Percentiles rank a stretch among this genome's conserved stretches.
phyloP scores from a whole-genome alignment of 2,888 invertebrate species.

The Yponomeuta evonymella region DNA sequence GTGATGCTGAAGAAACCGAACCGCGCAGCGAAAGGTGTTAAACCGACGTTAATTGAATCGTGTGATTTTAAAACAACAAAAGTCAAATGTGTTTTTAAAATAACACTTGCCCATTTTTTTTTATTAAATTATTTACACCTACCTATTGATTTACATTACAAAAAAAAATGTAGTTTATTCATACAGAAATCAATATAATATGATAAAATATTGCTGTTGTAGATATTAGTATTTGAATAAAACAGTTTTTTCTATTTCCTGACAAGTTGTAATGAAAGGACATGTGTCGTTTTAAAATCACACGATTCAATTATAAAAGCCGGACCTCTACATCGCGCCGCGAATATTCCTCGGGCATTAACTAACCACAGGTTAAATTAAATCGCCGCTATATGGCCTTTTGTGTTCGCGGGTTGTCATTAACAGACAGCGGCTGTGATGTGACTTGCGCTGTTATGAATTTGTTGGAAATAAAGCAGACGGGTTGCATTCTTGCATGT shows the following conservation, averaged over 20 bases:
- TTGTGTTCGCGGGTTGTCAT: constrained; percentile 21
- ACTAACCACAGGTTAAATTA: constrained; percentile 22
- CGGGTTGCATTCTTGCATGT: not conserved
- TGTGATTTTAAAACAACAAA: too few relatives aligned
- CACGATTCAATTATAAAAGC: not conserved
- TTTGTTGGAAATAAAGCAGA: constrained; percentile 19
- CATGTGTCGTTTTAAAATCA: too few relatives aligned
- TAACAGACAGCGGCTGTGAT: constrained; percentile 17
- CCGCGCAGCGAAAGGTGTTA: not conserved
- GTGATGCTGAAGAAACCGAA: not conserved
- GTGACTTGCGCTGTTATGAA: constrained; percentile 13
- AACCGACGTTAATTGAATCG: not conserved
- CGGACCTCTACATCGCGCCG: not conserved
- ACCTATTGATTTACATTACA: too few relatives aligned
- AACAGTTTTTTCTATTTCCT: too few relatives aligned
- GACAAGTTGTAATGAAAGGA: too few relatives aligned
- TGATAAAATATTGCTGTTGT: too few relatives aligned
- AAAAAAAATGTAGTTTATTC: too few relatives aligned
- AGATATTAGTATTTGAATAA: too few relatives aligned
- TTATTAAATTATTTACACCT: too few relatives aligned
- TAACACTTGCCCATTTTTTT: too few relatives aligned
- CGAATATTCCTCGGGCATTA: constrained; percentile 12
- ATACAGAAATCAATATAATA: too few relatives aligned
- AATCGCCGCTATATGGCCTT: constrained; percentile 21
- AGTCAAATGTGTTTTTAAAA: too few relatives aligned